Evolutionary conservation across 1,140 invertebrate species (phyloP), one percentile per base, ranked within the genome.

Genomic region (Leptopilina boulardi): DNA sequence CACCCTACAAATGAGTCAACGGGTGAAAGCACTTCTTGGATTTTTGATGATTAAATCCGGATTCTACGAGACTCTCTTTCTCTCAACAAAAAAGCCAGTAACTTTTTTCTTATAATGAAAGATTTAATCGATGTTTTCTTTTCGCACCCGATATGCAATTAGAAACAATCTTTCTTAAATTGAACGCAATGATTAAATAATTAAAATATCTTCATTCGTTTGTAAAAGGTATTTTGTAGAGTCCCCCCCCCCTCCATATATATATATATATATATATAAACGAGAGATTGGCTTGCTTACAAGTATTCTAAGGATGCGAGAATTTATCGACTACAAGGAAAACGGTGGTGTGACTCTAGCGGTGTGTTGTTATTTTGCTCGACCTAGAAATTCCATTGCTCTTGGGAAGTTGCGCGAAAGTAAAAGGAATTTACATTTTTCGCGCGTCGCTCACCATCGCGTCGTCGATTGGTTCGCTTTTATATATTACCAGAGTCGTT

Each of bases 331-430:
- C 59, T 66, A 66, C 59, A 66, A 26, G 26, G 26, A 66, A n/a
- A n/a, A 66, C 23, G 59, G 5, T 66, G 59, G 59, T 66, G 59
- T 66, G 59, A 66, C 30, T 66, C 59, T 66, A 66, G 56, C 23
- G 23, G 56, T 66, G 56, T 66, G 26, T 23, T n/a, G n/a, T 13
- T 66, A 66, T 38, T 8, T 38, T 38, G 34, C 59, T 66, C 59
- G 81, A 78, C 82, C 82, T 82, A 83, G 82, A 83, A 83, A 83
- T 82, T 73, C 81, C 34, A 30, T n/a, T 30, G 21, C 23, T 79
- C 30, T 47, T 11, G 42, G n/a, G 34, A 54, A 66, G 66, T 76
- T 66, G 30, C 72, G 76, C 54, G 81, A 82, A 82, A 82, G 81
- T 76, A 78, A 66, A 66, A 76, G 44, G 72, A 21, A 54, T 5